phyloP scores from a whole-genome alignment of 2,113 vertebrate species.

The Ia io region DNA sequence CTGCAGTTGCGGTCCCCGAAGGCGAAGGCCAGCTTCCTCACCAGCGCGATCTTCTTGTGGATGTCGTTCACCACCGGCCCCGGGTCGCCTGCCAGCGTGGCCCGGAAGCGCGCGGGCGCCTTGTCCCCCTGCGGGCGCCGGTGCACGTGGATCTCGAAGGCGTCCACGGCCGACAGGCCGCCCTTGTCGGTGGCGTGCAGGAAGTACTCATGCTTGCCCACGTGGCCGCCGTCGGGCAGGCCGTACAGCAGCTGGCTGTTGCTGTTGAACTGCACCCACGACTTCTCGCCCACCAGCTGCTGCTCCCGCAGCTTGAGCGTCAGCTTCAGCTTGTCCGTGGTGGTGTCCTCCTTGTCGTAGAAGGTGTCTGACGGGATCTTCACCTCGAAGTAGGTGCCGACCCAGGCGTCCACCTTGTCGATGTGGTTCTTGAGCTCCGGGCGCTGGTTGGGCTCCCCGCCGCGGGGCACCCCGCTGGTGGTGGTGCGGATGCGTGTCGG shows the following conservation, averaged over 20 bases:
- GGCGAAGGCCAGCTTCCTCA: slow-evolving; percentile 93
- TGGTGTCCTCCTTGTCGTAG: slow-evolving; percentile 94
- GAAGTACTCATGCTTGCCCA: slow-evolving; percentile 94
- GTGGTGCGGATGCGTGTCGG: slow-evolving; percentile 85
- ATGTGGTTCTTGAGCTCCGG: slow-evolving; percentile 93
- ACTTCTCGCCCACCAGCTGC: slow-evolving; percentile 88
- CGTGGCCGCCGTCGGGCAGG: slow-evolving; percentile 88
- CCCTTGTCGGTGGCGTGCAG: slow-evolving; percentile 96
- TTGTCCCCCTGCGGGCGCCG: slow-evolving; percentile 87
- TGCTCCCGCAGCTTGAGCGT: slow-evolving; percentile 91
- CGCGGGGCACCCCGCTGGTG: slow-evolving; percentile 78
- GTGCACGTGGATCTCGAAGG: slow-evolving; percentile 94
- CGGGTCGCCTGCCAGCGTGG: slow-evolving; percentile 90
- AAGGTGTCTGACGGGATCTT: slow-evolving; percentile 96
- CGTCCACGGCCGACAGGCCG: slow-evolving; percentile 90
- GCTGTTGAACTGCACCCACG: slow-evolving; percentile 97
- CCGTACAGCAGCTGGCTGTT: slow-evolving; percentile 96
- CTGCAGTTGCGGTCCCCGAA: slow-evolving; percentile 95
- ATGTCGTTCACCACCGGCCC: slow-evolving; percentile 86
- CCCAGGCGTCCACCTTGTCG: slow-evolving; percentile 93
- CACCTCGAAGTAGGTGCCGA: slow-evolving; percentile 96
- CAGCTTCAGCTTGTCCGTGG: slow-evolving; percentile 93
- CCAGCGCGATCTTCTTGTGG: slow-evolving; percentile 92
- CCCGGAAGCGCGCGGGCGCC: slow-evolving; percentile 90
- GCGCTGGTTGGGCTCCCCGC: slow-evolving; percentile 85